Evolutionary conservation across 2,113 vertebrate genomes (phyloP), one percentile per base, ranked within the genome.

Genomic region (Sander vitreus): DNA sequence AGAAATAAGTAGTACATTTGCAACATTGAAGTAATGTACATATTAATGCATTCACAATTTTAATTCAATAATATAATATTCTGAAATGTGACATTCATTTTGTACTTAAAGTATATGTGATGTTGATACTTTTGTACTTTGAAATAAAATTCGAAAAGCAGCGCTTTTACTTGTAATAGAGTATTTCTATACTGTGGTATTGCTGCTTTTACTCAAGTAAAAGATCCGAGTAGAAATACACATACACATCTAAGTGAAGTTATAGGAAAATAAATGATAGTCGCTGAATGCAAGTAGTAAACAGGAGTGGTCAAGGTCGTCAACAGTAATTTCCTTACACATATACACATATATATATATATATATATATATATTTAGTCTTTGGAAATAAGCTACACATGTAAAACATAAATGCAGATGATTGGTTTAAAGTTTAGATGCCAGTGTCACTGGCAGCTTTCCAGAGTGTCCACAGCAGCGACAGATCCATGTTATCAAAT

Each of bases 261-360:
- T 19, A 58, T 0, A 50, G 51, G 25, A 54, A 15, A 23, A 1
- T 2, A 30, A 15, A 53, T 30, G 21, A 43, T 2, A 3, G 6
- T 43, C 6, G 14, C 45, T 55, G 53, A 19, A 45, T 25, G 23
- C 45, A 81, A 1, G 10, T 4, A 39, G 6, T 57, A 1, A 58
- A 53, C 55, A 30, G 39, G n/a, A 59, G 15, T 30, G n/a, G 11
- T 43, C 60, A 77, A 80, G 60, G 81, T 80, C 81, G 71, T 21
- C 36, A 30, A 19, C 30, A 15, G 45, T 50, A 6, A 14, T 5
- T 21, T 11, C 0, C 4, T 2, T 3, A 57, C 11, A 50, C 5
- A 15, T 50, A 1, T 53, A 3, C 15, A 18, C 19, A 25, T 25
- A 25, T 25, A 25, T 25, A 25, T 25, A 27, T 27, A 27, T 27